phyloP scores from a whole-genome alignment of 2,113 vertebrate genomes.

The Hemibagrus wyckioides region DNA sequence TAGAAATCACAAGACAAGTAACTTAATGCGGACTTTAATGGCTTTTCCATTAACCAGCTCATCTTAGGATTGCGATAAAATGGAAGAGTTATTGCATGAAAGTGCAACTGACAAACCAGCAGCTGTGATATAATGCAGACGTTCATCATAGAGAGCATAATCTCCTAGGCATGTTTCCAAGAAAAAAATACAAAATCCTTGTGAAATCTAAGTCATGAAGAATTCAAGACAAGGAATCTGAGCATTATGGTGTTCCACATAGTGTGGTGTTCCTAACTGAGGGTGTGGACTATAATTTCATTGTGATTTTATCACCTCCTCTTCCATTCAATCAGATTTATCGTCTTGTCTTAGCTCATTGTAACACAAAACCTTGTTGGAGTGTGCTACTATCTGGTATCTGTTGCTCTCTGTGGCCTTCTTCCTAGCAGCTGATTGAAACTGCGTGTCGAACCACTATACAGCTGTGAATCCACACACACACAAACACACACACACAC shows the following conservation, averaged over 20 bases:
- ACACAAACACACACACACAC: neutral
- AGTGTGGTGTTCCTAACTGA: neutral
- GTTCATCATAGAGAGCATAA: neutral
- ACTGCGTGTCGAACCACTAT: neutral
- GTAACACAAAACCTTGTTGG: neutral
- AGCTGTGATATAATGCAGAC: neutral
- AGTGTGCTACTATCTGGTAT: neutral
- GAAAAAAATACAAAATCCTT: no score
- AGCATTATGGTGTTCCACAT: neutral
- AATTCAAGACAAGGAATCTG: no score
- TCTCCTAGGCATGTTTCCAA: neutral
- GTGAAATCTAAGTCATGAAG: neutral
- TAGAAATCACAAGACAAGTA: neutral
- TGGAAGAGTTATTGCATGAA: neutral
- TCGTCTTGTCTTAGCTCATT: neutral
- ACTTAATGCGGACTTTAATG: no score
- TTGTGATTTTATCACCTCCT: neutral
- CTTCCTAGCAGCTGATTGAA: neutral
- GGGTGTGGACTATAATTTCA: neutral
- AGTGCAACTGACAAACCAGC: neutral
- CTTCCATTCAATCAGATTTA: neutral
- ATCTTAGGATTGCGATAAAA: neutral
- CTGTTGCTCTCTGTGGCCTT: neutral
- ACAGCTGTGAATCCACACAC: neutral
- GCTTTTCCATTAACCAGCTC: no score